Percentiles rank a stretch among this genome's conserved stretches.
Evolutionary conservation across 2,888 invertebrate genomes (phyloP).

Genomic region (Arrhopalites spinosus): DNA sequence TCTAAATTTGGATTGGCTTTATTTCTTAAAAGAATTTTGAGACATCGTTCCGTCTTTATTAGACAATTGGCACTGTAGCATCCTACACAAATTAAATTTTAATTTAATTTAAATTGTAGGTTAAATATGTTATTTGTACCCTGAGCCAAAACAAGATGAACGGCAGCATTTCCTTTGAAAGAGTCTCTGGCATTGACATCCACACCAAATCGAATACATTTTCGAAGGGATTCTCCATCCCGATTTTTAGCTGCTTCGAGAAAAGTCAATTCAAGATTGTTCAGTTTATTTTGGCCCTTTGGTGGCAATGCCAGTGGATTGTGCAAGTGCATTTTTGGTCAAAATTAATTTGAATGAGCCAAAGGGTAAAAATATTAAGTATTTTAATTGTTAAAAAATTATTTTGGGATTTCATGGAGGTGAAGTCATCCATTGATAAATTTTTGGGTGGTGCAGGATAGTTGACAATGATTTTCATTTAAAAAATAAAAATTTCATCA

Average conservation of each 20-base stretch:
- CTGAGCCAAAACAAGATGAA: conserved; percentile 5
- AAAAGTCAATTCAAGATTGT: too few species aligned
- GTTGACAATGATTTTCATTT: too few species aligned
- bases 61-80: not conserved
- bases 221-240: not conserved
- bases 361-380: too few species aligned
- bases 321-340: too few species aligned
- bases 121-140: not conserved
- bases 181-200: not conserved
- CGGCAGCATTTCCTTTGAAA: not conserved
- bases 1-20: conserved; percentile 11
- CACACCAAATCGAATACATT: not conserved
- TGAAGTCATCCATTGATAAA: too few species aligned
- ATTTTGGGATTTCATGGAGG: too few species aligned
- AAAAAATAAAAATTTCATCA: too few species aligned
- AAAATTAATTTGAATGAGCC: too few species aligned
- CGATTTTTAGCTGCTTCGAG: not conserved
- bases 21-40: conserved; percentile 3
- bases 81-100: not conserved
- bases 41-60: not conserved
- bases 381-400: too few species aligned
- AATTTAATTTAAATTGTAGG: not conserved
- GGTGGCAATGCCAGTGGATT: too few species aligned
- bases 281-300: too few species aligned
- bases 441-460: too few species aligned